These are phyloP conservation scores for Ciona savignyi DNA, from an alignment of 23 tunicate genomes.

Conservation along the genomic window DNA sequence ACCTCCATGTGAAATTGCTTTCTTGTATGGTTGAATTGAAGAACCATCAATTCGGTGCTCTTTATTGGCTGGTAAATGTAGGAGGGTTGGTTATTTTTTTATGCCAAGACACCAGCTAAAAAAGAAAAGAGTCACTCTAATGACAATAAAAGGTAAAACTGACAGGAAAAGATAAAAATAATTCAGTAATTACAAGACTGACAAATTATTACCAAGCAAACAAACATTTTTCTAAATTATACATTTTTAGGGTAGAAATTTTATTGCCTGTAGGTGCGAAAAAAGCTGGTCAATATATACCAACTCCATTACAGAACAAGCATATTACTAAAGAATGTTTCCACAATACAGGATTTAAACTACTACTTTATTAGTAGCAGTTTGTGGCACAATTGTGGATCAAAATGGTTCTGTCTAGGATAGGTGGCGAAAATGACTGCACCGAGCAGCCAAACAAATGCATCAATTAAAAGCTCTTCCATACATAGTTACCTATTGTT, in stretches of 20 bases:
- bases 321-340: no score
- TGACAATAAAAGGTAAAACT: background rate
- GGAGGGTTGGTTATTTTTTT: background rate
- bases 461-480: no score
- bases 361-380: no score
- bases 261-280: background rate
- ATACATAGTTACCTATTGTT: background rate
- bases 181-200: background rate
- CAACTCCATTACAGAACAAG: no score
- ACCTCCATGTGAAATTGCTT: slow-evolving; percentile 91
- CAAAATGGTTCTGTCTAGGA: no score
- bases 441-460: no score
- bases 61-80: slow-evolving; percentile 43
- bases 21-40: slow-evolving; percentile 70
- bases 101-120: background rate
- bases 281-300: no score
- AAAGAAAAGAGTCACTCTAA: background rate
- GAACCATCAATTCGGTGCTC: slow-evolving; percentile 57
- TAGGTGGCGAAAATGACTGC: no score
- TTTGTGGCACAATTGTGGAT: no score
- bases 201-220: background rate
- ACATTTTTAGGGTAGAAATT: background rate
- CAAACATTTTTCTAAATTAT: background rate
- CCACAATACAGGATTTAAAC: no score
- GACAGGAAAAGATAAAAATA: background rate